phyloP scores from a whole-genome alignment of 2,113 vertebrate species.

The Cephalopterus ornatus region DNA sequence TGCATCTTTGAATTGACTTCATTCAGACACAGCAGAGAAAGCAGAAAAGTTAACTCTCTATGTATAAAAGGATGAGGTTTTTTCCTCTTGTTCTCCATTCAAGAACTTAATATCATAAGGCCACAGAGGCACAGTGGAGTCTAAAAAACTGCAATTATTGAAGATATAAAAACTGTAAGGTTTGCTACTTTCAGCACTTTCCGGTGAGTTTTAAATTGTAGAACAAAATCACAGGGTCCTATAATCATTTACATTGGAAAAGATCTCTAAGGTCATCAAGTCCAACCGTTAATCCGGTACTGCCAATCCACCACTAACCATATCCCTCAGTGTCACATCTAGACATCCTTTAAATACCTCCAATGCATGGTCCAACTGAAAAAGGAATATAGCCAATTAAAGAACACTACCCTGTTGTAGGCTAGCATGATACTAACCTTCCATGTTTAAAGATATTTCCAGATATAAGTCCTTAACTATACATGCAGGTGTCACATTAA shows the following conservation, averaged over 20 bases:
- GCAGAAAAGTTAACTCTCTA: background rate
- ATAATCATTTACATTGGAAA: background rate
- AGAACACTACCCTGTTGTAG: background rate
- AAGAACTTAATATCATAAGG: background rate
- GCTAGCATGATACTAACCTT: background rate
- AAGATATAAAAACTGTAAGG: background rate
- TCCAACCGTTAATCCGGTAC: background rate
- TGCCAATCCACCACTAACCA: background rate
- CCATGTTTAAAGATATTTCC: background rate
- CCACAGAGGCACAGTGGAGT: background rate
- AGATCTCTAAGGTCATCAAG: background rate
- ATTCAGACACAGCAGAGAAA: background rate
- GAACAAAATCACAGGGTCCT: background rate
- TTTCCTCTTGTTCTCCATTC: background rate
- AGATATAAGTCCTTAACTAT: background rate
- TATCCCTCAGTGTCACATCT: background rate
- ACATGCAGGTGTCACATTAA: rapidly evolving
- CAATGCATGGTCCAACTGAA: background rate
- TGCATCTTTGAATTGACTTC: background rate
- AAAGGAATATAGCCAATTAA: background rate
- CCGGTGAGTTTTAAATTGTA: background rate
- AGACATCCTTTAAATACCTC: background rate
- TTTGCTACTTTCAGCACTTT: background rate
- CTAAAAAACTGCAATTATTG: background rate
- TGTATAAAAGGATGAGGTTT: background rate